Evolutionary conservation across 1,140 invertebrate genomes (phyloP).

Genomic region (Lethocerus indicus): DNA sequence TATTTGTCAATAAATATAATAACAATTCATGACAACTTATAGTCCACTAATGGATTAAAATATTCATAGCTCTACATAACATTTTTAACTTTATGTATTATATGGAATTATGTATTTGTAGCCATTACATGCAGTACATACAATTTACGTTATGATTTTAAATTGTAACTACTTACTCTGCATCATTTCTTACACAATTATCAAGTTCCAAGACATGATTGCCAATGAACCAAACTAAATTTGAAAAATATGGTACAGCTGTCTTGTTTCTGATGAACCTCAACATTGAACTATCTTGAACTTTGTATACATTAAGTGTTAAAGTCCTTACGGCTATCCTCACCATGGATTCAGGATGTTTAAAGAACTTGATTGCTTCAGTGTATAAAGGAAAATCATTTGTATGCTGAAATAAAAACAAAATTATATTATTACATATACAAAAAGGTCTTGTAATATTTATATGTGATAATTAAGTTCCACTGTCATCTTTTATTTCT

Average conservation of each 20-base stretch:
- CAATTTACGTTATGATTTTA: too few species aligned
- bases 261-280: conserved; percentile 90
- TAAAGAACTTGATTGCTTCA: conserved; percentile 98
- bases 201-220: conserved; percentile 95
- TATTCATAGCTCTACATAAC: too few species aligned
- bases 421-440: conserved; percentile 2
- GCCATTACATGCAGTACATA: too few species aligned
- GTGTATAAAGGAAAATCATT: conserved; percentile 98
- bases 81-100: too few species aligned
- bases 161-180: conserved; percentile 59
- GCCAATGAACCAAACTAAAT: conserved; percentile 98
- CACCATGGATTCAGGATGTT: conserved; percentile 97
- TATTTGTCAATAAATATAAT: too few species aligned
- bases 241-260: conserved; percentile 93
- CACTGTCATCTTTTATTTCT: too few species aligned
- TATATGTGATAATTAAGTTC: too few species aligned
- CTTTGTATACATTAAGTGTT: conserved; percentile 91
- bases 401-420: conserved; percentile 61
- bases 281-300: conserved; percentile 90
- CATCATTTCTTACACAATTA: conserved; percentile 83
- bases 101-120: too few species aligned
- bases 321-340: conserved; percentile 94
- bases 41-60: too few species aligned
- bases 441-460: too few species aligned
- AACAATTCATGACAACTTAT: too few species aligned